Conservation (phyloP, 2,888 invertebrate species). For the Stegophylla sp. region DNA sequence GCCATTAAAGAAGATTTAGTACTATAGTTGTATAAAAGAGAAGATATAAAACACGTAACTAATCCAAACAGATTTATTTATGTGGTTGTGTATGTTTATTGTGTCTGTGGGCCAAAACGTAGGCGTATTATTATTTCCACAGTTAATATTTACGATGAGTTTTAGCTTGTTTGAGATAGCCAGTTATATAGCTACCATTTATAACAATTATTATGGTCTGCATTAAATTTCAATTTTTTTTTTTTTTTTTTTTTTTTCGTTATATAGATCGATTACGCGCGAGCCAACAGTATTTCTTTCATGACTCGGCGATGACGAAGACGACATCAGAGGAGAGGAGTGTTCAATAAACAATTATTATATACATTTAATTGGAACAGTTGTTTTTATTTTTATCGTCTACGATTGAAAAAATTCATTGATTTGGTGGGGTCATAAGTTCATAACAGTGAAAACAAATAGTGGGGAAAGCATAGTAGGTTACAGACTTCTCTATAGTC, state of each 20-base stretch:
- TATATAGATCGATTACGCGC: neutral
- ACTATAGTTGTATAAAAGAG: neutral
- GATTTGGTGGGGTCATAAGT: neutral
- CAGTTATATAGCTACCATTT: neutral
- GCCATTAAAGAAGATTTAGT: no score
- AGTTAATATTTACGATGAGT: slow-evolving; percentile 2
- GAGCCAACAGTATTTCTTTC: neutral
- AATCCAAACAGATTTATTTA: slow-evolving; percentile 18
- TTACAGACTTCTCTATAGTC: neutral
- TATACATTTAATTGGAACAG: slow-evolving; percentile 16
- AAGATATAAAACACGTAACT: slow-evolving; percentile 12
- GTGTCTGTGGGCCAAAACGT: slow-evolving; percentile 57
- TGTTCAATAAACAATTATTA: slow-evolving; percentile 11
- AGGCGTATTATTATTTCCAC: slow-evolving; percentile 25
- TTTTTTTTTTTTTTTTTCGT: slow-evolving; percentile 3
- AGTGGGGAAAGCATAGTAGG: neutral
- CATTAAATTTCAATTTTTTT: neutral
- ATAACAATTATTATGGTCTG: neutral
- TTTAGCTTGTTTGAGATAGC: neutral
- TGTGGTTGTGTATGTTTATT: slow-evolving; percentile 14
- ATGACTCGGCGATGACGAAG: neutral
- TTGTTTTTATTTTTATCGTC: neutral
- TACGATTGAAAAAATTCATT: neutral
- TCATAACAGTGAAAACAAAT: neutral
- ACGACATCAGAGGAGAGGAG: neutral